These are phyloP conservation scores for Enteromius mattozi DNA, from an alignment of 2,797 vertebrate species.

Conservation along the genomic window DNA sequence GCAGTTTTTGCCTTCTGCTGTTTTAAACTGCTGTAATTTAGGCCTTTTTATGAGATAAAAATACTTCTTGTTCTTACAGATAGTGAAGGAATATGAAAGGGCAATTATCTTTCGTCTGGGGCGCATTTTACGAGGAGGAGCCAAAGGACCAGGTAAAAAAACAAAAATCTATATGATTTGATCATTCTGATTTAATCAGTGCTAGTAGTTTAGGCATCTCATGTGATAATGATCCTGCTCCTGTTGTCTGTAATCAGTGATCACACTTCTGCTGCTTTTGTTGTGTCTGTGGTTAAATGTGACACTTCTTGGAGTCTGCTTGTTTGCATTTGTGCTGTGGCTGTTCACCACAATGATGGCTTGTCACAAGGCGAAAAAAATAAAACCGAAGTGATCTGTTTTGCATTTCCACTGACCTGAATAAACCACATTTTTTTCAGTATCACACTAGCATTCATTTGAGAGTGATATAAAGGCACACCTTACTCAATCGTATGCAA, in stretches of 20 bases:
- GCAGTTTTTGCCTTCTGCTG: background rate
- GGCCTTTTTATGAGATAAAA: background rate
- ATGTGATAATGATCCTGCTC: background rate
- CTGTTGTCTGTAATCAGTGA: background rate
- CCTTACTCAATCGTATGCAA: background rate
- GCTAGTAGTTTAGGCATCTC: background rate
- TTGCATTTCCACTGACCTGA: slow-evolving; percentile 27
- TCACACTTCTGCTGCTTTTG: background rate
- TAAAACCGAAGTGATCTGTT: slow-evolving; percentile 18
- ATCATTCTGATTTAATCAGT: slow-evolving; percentile 12
- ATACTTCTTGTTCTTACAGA: slow-evolving; percentile 74
- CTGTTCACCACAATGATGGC: slow-evolving; percentile 3
- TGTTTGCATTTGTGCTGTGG: slow-evolving; percentile 25
- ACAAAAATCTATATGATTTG: background rate
- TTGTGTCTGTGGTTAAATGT: slow-evolving; percentile 32
- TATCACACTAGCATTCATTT: background rate
- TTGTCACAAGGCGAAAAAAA: background rate
- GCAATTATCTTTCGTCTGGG: slow-evolving; percentile 96
- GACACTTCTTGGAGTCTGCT: background rate
- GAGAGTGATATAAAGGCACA: background rate
- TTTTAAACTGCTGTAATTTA: background rate
- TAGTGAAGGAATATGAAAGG: slow-evolving; percentile 95
- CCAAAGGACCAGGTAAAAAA: slow-evolving; percentile 91
- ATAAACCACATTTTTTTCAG: background rate
- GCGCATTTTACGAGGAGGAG: slow-evolving; percentile 89